These are phyloP conservation scores for Mormyrops boulengeri DNA, from an alignment of 2,797 vertebrate genomes.

Conservation along the genomic window DNA sequence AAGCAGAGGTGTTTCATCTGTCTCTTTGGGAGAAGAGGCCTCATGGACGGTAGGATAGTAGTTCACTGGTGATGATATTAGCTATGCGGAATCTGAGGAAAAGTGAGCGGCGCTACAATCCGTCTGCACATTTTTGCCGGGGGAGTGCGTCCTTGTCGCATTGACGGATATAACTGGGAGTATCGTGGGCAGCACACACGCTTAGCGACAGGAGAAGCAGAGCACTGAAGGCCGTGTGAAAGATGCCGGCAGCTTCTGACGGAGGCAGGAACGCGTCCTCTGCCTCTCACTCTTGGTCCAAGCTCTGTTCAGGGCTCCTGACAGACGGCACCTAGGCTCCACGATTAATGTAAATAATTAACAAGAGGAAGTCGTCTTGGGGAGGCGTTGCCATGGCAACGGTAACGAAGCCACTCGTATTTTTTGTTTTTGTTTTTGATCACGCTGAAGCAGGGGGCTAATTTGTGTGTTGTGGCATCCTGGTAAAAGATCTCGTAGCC, in stretches of 20 bases:
- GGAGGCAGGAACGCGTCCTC: neutral
- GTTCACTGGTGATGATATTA: neutral
- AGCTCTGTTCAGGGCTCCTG: neutral
- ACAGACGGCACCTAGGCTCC: neutral
- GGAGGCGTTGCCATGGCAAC: constrained; percentile 20
- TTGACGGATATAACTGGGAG: neutral
- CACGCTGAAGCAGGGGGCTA: neutral
- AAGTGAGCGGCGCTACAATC: neutral
- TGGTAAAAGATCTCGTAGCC: neutral
- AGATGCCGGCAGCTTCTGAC: neutral
- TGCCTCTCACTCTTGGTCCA: neutral
- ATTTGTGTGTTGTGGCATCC: neutral
- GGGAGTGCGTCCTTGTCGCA: neutral
- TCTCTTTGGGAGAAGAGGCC: neutral
- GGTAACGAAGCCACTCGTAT: neutral
- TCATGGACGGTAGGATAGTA: neutral
- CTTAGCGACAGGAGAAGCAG: neutral
- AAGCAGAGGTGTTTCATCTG: neutral
- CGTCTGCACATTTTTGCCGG: neutral
- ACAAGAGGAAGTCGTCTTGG: neutral
- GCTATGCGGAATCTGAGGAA: neutral
- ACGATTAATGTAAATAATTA: constrained; percentile 4
- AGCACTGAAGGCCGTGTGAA: neutral
- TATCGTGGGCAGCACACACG: neutral
- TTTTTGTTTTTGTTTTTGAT: neutral